Base-by-base conservation (phyloP, 1,140 invertebrate species). In the Solen grandis region DNA sequence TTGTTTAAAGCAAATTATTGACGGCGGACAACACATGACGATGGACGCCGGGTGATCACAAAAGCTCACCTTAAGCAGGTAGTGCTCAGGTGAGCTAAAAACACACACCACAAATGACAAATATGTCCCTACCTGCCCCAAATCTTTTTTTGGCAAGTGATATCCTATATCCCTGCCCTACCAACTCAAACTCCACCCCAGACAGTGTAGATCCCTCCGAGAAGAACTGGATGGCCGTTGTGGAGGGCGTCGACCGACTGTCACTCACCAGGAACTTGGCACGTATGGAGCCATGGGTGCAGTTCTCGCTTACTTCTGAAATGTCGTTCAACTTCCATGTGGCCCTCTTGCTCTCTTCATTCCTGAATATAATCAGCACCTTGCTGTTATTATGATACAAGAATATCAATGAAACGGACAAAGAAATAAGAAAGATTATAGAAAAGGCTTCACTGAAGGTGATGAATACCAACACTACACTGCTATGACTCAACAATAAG, bases 131-230 rank as follows among this genome's bases (percentile, higher is more conserved):
- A 96, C 97, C 98, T 86, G 97, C 97, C 69, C 98, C 96, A 93
- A 99, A 98, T 90, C 97, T 94, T 84, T 97, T 95, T 92, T 99
- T 99, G 54, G 98, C 96, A 83, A 99, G 94, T 33, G 98, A 99
- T 73, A 99, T 93, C 88, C 98, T 94, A 92, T 99, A 99, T 5
- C 97, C 97, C 73, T 94, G 92, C 10, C 97, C 97, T 69, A 96
- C 93, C 25, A 99, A 93, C 91, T 98, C 96, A 92, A 99, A 99
- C 87, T 99, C 97, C 66, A 97, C 95, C 38, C 97, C 97, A 27
- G 97, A 98, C 13, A 99, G 92, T 0, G 97, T 98, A 36, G 97
- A 97, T 57, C 97, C 97, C 92, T 98, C 97, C 92, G 97, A 98
- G 91, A 97, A 96, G 92, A 99, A 99, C 92, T 98, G 97, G 25